Conservation (phyloP, 2,113 vertebrate species). For the Seriola quinqueradiata region DNA sequence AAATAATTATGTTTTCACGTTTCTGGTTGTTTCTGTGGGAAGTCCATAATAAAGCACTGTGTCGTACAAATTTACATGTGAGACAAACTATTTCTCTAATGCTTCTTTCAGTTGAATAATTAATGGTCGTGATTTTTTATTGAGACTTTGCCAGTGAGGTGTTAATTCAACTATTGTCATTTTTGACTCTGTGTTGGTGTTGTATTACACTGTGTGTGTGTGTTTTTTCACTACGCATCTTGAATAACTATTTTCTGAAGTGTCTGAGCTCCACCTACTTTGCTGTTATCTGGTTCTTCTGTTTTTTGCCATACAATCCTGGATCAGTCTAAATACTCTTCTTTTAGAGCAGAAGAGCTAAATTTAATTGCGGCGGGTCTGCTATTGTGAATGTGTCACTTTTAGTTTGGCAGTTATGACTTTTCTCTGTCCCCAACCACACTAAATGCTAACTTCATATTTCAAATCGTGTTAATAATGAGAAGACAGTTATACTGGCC, state of each 20-base stretch:
- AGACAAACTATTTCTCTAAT: too few relatives aligned
- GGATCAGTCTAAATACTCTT: background rate
- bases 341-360: background rate
- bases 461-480: conserved; percentile 19
- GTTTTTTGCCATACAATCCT: background rate
- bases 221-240: background rate
- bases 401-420: conserved; percentile 8
- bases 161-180: background rate
- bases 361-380: background rate
- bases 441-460: conserved; percentile 3
- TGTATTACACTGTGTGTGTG: too few relatives aligned
- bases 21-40: too few relatives aligned
- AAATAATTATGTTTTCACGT: too few relatives aligned
- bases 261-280: background rate
- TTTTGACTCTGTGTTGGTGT: background rate
- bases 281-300: background rate
- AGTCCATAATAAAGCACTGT: too few relatives aligned
- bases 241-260: background rate
- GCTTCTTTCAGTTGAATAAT: background rate
- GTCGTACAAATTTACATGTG: too few relatives aligned
- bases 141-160: background rate
- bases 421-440: background rate
- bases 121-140: background rate
- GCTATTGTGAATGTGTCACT: background rate
- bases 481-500: conserved; percentile 34